A percentile compares a stretch with the other conserved stretches of the same genome.
These are phyloP conservation scores for Taenioides sp. DNA, from an alignment of 2,797 vertebrate genomes.

Conservation along the genomic window DNA sequence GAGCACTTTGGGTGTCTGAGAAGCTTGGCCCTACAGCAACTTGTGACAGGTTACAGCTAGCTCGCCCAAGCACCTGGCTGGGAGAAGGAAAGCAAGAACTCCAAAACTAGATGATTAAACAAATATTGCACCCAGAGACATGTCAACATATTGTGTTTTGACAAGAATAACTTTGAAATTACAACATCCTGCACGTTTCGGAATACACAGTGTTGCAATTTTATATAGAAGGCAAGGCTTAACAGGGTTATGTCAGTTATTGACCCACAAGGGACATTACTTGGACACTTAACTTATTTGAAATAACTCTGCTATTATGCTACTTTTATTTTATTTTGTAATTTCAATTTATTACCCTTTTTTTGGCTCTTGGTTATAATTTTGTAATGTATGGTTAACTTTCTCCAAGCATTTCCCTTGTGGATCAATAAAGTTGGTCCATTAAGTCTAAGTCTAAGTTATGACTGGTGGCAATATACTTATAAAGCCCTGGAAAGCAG, in stretches of 20 bases:
- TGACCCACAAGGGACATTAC: no score
- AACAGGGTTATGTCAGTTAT: conserved; percentile 51
- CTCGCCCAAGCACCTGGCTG: conserved; percentile 39
- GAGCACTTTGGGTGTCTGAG: conserved; percentile 35
- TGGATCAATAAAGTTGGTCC: no score
- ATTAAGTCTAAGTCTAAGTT: conserved; percentile 26
- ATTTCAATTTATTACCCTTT: no score
- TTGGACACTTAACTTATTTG: no score
- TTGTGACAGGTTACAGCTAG: conserved; percentile 44
- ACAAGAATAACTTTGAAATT: background rate
- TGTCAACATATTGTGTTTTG: conserved; percentile 22
- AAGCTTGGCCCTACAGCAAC: conserved; percentile 46
- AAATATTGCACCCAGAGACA: conserved; percentile 36
- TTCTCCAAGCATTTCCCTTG: no score
- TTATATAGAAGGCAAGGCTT: conserved; percentile 61
- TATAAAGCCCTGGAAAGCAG: conserved; percentile 61
- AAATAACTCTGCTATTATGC: no score
- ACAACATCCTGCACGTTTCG: background rate
- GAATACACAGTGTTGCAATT: conserved; percentile 57
- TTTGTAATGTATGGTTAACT: no score
- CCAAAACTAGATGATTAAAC: conserved; percentile 18
- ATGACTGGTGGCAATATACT: conserved; percentile 64
- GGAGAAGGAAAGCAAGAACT: conserved; percentile 14
- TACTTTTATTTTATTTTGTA: no score
- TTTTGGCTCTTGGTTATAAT: no score